phyloP scores from a whole-genome alignment of 2,888 invertebrate species.

The Xestia sexstrigata region DNA sequence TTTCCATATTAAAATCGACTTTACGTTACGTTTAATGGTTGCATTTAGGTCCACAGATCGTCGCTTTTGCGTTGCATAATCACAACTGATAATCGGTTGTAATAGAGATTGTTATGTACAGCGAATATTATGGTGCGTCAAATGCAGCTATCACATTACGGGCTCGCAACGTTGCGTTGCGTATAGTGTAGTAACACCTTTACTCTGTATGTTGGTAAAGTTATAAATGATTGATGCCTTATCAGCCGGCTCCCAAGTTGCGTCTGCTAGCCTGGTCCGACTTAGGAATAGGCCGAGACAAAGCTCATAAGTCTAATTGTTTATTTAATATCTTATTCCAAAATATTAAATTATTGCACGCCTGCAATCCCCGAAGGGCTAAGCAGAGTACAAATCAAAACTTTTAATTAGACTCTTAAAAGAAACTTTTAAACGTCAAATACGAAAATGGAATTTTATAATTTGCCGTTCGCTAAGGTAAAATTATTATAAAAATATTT shows the following conservation, averaged over 20 bases:
- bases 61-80: too few species aligned
- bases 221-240: slow-evolving; percentile 7
- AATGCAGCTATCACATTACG: neutral
- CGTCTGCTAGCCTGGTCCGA: neutral
- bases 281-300: neutral
- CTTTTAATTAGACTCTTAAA: too few species aligned
- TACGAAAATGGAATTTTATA: too few species aligned
- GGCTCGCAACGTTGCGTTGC: neutral
- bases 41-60: neutral
- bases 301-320: neutral
- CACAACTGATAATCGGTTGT: too few species aligned
- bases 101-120: neutral
- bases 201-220: neutral
- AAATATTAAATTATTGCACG: neutral
- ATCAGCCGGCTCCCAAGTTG: neutral
- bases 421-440: too few species aligned
- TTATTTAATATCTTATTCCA: neutral
- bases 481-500: too few species aligned
- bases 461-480: too few species aligned
- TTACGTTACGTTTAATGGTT: neutral
- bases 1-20: neutral
- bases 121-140: neutral
- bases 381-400: neutral
- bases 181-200: neutral
- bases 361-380: neutral